Base-by-base conservation (phyloP, 92 coral and sea anemone species). In the Blastomussa wellsi region DNA sequence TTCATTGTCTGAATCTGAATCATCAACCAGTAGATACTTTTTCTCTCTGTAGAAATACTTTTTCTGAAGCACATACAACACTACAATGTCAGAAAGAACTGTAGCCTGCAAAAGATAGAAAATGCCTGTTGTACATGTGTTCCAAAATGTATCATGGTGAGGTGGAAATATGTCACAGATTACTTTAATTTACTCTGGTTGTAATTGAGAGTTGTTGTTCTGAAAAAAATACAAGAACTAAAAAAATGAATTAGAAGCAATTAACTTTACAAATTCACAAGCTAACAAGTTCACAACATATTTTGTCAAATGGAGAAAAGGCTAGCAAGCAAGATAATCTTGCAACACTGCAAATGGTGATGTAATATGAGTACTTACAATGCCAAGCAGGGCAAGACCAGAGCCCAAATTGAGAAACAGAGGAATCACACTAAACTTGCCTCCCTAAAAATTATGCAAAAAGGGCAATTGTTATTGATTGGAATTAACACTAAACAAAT, bases 321-420 rank as follows among this genome's bases (percentile, higher is more conserved):
- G 64, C 64, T 57, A 15, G 64, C 10, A 11, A 57, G 26, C 28
- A 22, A 22, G 64, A 33, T 68, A 16, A 33, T 15, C 3, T 68
- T 0, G 38, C 2, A 31, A 68, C 73, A 68, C 28, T 57, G 64
- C 64, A 66, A 59, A 29, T 7, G 15, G 4, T 5, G 33, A 9
- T 17, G 8, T 2, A 17, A 35, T 81, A 42, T 32, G 35, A 49
- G 2, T 38, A 91, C 98, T 91, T 86, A 95, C 98, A 79, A 95
- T 83, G 7, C 93, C 93, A 64, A 95, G 90, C 51, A 95, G 86
- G n/a, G 93, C 98, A 51, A 95, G 84, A 31, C 98, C 98, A 57
- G 98, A 92, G 19, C 98, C 98, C 85, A 95, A 81, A 76, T 95
- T 95, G 11, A 92, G 89, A 48, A 95, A 93, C 91, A 95, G 69